Conservation (phyloP, 64 coral and sea anemone genomes). For the Cladopsammia gracilis region DNA sequence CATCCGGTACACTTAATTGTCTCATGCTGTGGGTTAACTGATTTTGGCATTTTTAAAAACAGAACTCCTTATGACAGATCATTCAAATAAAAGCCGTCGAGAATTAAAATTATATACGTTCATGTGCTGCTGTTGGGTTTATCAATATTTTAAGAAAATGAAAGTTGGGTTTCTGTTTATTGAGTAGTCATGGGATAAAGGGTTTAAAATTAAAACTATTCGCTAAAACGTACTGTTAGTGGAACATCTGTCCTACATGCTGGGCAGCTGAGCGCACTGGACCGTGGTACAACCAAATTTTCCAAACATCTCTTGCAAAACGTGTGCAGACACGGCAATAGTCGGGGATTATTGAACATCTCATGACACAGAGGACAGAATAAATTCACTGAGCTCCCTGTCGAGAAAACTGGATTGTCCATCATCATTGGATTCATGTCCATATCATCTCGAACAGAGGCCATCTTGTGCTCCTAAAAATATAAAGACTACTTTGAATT, state of each 20-base stretch:
- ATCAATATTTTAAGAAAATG: too few species aligned
- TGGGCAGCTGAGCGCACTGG: conserved; percentile 86
- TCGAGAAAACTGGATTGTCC: conserved; percentile 53
- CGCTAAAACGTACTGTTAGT: conserved; percentile 68
- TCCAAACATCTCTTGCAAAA: conserved; percentile 97
- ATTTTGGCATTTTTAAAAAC: too few species aligned
- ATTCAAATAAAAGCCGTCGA: not conserved
- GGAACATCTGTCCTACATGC: conserved; percentile 90
- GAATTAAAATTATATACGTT: not conserved
- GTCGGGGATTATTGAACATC: conserved; percentile 86
- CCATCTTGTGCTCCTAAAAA: conserved; percentile 80
- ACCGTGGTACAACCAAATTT: conserved; percentile 87
- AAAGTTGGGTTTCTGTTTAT: too few species aligned
- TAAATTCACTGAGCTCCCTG: conserved; percentile 85
- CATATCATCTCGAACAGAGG: conserved; percentile 60
- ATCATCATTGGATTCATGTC: conserved; percentile 78
- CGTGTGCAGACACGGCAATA: conserved; percentile 96
- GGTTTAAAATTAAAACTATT: not conserved
- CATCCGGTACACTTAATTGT: not conserved
- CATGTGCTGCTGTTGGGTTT: too few species aligned
- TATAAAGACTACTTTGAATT: not conserved
- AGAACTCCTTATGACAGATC: not conserved
- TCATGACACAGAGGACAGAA: conserved; percentile 93
- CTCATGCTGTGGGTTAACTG: not conserved
- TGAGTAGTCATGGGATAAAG: too few species aligned